Percentiles rank a stretch among this genome's conserved stretches.
phyloP scores from a whole-genome alignment of 2,113 vertebrate species.

The Isurus oxyrinchus region DNA sequence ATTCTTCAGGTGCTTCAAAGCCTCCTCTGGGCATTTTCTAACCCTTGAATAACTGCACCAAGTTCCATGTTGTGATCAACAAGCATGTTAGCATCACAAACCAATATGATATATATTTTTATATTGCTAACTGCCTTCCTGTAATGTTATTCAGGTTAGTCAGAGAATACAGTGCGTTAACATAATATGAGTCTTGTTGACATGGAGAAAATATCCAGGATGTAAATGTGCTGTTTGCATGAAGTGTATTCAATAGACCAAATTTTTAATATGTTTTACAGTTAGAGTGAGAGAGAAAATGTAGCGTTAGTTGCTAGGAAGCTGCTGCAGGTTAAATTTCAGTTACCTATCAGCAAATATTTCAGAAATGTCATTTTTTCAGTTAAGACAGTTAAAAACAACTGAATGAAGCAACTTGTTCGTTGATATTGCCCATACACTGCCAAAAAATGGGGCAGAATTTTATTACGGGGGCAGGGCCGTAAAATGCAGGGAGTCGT shows the following conservation, averaged over 20 bases:
- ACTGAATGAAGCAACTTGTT: neutral
- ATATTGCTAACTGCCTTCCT: neutral
- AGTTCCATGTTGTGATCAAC: constrained; percentile 22
- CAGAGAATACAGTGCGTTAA: neutral
- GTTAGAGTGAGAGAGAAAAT: neutral
- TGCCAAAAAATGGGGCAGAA: neutral
- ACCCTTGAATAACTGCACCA: neutral
- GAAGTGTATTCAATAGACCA: neutral
- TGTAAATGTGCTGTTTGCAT: neutral
- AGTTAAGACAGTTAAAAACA: neutral
- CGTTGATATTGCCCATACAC: neutral
- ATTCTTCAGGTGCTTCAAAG: neutral
- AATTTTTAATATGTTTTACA: neutral
- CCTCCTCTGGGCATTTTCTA: neutral
- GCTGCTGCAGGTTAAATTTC: neutral
- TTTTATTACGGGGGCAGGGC: too few relatives aligned
- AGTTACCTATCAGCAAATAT: neutral
- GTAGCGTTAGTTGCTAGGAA: neutral
- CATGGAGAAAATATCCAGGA: neutral
- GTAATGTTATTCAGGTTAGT: neutral
- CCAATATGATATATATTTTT: neutral
- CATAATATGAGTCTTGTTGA: neutral
- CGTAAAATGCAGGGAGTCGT: too few relatives aligned
- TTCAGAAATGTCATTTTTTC: neutral
- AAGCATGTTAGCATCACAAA: neutral